Evolutionary conservation across 2,797 vertebrate species (phyloP).

Genomic region (Huso huso): DNA sequence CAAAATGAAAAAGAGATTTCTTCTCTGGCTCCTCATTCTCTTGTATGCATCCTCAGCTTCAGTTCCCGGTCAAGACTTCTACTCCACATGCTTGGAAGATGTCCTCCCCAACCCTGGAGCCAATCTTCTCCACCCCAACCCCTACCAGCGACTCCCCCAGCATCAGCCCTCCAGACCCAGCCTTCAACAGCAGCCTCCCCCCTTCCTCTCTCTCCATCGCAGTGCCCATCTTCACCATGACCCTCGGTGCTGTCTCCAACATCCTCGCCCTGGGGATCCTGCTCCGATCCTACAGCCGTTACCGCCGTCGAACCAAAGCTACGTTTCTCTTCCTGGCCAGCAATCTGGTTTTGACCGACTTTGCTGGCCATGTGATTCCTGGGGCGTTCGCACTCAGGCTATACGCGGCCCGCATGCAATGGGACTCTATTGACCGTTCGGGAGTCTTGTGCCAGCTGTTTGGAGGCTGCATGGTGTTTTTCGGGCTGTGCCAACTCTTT

Average conservation of each 20-base stretch:
- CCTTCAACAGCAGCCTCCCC: not conserved
- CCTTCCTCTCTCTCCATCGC: constrained; percentile 22
- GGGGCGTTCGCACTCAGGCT: constrained; percentile 51
- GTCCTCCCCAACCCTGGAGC: constrained; percentile 6
- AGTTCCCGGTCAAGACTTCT: constrained; percentile 23
- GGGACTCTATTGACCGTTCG: not conserved
- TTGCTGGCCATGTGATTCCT: constrained; percentile 51
- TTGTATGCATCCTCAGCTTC: constrained; percentile 10
- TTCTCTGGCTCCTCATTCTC: constrained; percentile 20
- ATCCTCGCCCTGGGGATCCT: constrained; percentile 51
- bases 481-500: constrained; percentile 52
- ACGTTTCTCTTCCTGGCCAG: constrained; percentile 50
- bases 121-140: constrained; percentile 23
- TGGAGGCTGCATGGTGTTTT: constrained; percentile 59
- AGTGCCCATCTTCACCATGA: constrained; percentile 58
- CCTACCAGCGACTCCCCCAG: not conserved
- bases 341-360: constrained; percentile 49
- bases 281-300: constrained; percentile 31
- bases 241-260: constrained; percentile 52
- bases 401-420: constrained; percentile 27
- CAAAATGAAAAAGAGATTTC: too few species aligned
- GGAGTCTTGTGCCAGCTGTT: constrained; percentile 45
- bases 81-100: constrained; percentile 24
- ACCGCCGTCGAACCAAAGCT: constrained; percentile 43
- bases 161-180: too few species aligned